Evolutionary conservation across 37 sponge, comb jelly and placozoan species (phyloP), one percentile per base, ranked within the genome.

Genomic region (Bolinopsis microptera): DNA sequence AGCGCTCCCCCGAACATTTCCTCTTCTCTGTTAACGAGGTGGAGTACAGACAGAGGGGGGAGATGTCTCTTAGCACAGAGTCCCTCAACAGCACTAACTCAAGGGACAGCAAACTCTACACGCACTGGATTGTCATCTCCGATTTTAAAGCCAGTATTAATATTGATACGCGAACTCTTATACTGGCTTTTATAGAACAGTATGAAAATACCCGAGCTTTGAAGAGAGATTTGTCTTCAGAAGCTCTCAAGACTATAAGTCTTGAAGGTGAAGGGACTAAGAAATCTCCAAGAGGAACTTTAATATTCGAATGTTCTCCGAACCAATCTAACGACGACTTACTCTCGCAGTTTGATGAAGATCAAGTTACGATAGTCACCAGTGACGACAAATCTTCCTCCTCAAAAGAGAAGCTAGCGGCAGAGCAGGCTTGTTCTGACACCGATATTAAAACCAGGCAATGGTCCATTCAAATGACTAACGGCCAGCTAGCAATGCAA

Each of bases 401-500:
- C 0, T 86, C 90, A 0, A 35, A 38, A 38, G 90, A 86, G 35
- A 86, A 39, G 61, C 30, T 86, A 8, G 90, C 90, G 0, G 90
- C 90, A 0, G 90, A 86, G 61, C 61, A 86, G 30, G 90, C 90
- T 18, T 86, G 90, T 39, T 86, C 90, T 0, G 90, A 86, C 22
- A 24, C 26, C 24, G 90, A 86, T 24, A 86, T 86, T 25, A 86
- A 86, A 48, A 86, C 41, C 3, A 0, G 90, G 28, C 90, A 86
- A 48, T 86, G 90, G 90, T 86, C 61, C 22, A 86, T 86, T 28
- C 41, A 39, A 48, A 38, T 86, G 61, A 86, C 90, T 16, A 86
- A 86, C 90, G 90, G 90, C 1, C 90, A 86, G 90, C n/a, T 41
- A 48, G 41, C 90, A 0, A 86, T 86, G 61, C 90, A 86, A 48